phyloP scores from a whole-genome alignment of 2,113 vertebrate species.

The Marmota flaviventris region DNA sequence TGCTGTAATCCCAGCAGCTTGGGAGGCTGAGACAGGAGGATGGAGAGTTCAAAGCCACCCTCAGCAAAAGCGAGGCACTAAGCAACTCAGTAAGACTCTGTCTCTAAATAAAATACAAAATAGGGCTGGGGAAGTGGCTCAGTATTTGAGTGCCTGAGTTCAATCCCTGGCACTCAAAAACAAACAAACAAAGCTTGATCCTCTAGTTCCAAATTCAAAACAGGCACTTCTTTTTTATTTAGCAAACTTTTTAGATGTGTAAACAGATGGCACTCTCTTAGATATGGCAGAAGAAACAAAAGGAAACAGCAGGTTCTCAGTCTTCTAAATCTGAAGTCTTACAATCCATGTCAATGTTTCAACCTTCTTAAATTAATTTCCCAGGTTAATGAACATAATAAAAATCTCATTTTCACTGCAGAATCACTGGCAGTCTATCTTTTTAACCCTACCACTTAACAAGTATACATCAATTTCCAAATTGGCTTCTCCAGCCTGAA shows the following conservation, averaged over 20 bases:
- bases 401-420: conserved; percentile 15
- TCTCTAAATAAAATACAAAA: no score
- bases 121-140: no score
- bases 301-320: not conserved
- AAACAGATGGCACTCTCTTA: not conserved
- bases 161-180: no score
- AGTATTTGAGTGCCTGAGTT: no score
- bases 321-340: conserved; percentile 36
- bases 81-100: no score
- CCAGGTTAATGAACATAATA: not conserved
- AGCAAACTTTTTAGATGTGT: not conserved
- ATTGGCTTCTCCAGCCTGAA: not conserved
- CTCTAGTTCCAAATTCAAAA: conserved; percentile 30
- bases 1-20: no score
- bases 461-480: not conserved
- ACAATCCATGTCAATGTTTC: not conserved
- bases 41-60: no score
- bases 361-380: conserved; percentile 23
- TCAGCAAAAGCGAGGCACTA: no score
- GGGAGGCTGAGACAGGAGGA: no score
- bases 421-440: not conserved
- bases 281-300: conserved; percentile 12
- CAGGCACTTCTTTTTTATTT: not conserved
- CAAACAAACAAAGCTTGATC: not conserved
- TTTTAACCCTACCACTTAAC: not conserved